Conservation (phyloP, 2,797 vertebrate genomes). For the Intellagama lesueurii region DNA sequence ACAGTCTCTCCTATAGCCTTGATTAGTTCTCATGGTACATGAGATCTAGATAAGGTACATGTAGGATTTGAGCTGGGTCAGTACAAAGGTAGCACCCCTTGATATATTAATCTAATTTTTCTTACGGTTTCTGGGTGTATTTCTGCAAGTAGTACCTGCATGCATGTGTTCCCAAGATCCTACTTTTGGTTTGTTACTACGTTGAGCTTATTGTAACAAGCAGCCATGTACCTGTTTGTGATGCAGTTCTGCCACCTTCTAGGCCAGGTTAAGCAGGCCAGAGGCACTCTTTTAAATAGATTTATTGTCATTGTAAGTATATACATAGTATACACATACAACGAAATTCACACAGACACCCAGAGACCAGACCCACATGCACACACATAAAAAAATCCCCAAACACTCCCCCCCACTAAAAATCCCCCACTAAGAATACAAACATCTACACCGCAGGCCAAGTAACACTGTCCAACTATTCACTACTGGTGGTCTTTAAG, state of each 20-base stretch:
- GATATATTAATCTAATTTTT: background rate
- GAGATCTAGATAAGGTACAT: no score
- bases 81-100: background rate
- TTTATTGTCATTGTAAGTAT: no score
- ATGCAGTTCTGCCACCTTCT: slow-evolving; percentile 35
- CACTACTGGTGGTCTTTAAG: no score
- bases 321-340: no score
- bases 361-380: no score
- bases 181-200: background rate
- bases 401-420: no score
- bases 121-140: background rate
- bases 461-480: no score
- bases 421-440: no score
- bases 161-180: background rate
- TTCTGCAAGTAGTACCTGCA: background rate
- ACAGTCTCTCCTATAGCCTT: background rate
- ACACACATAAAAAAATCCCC: no score
- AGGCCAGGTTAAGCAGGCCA: background rate
- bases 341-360: no score
- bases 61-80: background rate
- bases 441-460: no score
- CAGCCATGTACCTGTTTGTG: background rate
- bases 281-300: no score
- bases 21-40: background rate
- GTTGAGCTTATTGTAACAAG: background rate